Evolutionary conservation across 2,888 invertebrate species (phyloP).

Genomic region (Dione vanillae): DNA sequence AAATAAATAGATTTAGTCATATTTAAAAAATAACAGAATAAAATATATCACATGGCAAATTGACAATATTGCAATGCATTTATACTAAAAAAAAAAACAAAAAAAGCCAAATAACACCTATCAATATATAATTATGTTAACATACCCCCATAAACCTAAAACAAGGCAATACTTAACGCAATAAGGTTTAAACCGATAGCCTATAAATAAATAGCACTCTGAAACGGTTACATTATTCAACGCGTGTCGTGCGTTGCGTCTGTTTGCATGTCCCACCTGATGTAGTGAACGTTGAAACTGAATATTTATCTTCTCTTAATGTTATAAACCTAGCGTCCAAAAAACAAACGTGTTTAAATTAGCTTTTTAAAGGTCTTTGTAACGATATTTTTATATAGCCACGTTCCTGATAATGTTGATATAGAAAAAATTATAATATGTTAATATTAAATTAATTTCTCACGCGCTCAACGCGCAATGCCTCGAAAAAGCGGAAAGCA

Average conservation of each 20-base stretch:
- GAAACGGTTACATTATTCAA: conserved; percentile 67
- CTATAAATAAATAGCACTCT: conserved; percentile 34
- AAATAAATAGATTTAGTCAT: too few relatives aligned
- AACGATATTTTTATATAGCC: not conserved
- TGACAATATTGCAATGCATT: too few relatives aligned
- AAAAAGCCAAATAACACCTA: too few relatives aligned
- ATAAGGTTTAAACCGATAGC: conserved; percentile 24
- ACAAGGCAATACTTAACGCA: not conserved
- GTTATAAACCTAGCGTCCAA: not conserved
- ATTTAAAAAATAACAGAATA: too few relatives aligned
- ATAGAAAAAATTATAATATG: too few relatives aligned
- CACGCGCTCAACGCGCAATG: too few relatives aligned
- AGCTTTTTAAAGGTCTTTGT: not conserved
- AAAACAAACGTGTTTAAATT: not conserved
- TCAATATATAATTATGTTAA: not conserved
- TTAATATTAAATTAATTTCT: too few relatives aligned
- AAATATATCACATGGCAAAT: too few relatives aligned
- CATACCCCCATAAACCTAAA: conserved; percentile 1
- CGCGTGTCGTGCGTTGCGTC: conserved; percentile 59
- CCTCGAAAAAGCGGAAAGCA: too few relatives aligned
- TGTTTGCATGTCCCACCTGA: conserved; percentile 60
- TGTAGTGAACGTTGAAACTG: conserved; percentile 16
- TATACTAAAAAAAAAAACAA: too few relatives aligned
- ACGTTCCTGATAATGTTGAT: not conserved
- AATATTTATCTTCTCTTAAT: not conserved